A percentile compares a stretch with the other conserved stretches of the same genome.
Conservation (phyloP, 2,888 invertebrate species). For the Patella caerulea region DNA sequence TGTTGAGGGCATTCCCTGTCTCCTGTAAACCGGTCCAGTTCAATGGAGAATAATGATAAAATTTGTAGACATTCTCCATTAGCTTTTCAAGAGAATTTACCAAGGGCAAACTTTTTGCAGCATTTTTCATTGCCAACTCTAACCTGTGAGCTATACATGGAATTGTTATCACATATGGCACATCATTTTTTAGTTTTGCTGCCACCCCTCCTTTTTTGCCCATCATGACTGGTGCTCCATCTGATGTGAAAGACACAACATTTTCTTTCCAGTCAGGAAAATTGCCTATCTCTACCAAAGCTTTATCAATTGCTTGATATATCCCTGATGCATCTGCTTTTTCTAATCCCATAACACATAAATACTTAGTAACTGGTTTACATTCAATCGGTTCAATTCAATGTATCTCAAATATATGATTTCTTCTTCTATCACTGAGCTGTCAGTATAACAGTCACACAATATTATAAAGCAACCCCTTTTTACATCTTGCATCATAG, state of each 20-base stretch:
- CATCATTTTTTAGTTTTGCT: constrained; percentile 5
- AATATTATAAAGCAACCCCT: background rate
- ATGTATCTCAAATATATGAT: constrained; percentile 11
- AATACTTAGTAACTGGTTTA: constrained; percentile 7
- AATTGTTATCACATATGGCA: background rate
- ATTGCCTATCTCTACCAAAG: constrained; percentile 8
- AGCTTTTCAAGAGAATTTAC: constrained; percentile 13
- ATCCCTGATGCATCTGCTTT: constrained; percentile 5
- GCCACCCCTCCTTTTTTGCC: constrained; percentile 9
- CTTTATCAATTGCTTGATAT: constrained; percentile 7
- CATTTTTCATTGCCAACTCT: background rate
- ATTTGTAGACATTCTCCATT: constrained; percentile 17
- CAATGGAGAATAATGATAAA: constrained; percentile 18
- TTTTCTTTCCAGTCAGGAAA: constrained; percentile 6
- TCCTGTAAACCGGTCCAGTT: constrained; percentile 22
- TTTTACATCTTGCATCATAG: constrained; percentile 10
- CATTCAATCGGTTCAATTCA: constrained; percentile 2
- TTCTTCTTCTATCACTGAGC: constrained; percentile 12
- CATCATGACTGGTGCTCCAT: constrained; percentile 12
- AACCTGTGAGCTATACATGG: constrained; percentile 14
- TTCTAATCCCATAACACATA: constrained; percentile 13
- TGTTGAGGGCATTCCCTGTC: constrained; percentile 10
- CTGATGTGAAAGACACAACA: constrained; percentile 8
- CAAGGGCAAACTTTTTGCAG: constrained; percentile 6
- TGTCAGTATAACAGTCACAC: constrained; percentile 8